Base-by-base conservation (phyloP, 1,140 invertebrate species). In the Aphidius ervi region DNA sequence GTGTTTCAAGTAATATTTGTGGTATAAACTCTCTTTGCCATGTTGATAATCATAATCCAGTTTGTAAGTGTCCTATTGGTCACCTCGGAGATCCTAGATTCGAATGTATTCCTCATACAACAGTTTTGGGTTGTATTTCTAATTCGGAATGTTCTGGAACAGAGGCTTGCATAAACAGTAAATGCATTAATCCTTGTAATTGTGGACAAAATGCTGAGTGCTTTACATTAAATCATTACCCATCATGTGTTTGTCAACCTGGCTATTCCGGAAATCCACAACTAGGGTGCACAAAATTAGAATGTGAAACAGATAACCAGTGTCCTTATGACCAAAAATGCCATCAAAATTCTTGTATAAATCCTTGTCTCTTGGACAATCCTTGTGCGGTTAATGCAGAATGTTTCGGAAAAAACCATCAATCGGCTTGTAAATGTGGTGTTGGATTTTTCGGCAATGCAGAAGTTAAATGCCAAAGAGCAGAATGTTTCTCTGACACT, bases 221-320 rank as follows among this genome's bases (percentile, higher is more conserved):
- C 73, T 81, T 79, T 58, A 89, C 94, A 1, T 77, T 83, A 50
- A 86, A 90, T 74, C 92, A 95, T 70, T 90, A 91, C 78, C 89
- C 92, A 42, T 85, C 88, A 6, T 94, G 92, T 70, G 85, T 82
- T 63, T 95, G 93, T 72, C 77, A 84, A 67, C 83, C 86, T 16
- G 90, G 89, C 49, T 91, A 85, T 72, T 91, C 89, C 37, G 91
- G 91, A 69, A 92, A 93, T 77, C 88, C 91, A 16, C 91, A 93
- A 77, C 81, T 84, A 58, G 88, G 88, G 53, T 94, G 92, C 67
- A 76, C 82, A 7, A 88, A 91, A 84, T 78, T 92, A 69, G 89
- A 88, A 46, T 95, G 93, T 70, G 85, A 87, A 72, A 85, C 87
- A 8, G 89, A 94, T 70, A 85, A 84, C 56, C 91, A 94, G 72